phyloP scores from a whole-genome alignment of 35 echinoderm and acorn worm genomes.

The Acanthaster planci region DNA sequence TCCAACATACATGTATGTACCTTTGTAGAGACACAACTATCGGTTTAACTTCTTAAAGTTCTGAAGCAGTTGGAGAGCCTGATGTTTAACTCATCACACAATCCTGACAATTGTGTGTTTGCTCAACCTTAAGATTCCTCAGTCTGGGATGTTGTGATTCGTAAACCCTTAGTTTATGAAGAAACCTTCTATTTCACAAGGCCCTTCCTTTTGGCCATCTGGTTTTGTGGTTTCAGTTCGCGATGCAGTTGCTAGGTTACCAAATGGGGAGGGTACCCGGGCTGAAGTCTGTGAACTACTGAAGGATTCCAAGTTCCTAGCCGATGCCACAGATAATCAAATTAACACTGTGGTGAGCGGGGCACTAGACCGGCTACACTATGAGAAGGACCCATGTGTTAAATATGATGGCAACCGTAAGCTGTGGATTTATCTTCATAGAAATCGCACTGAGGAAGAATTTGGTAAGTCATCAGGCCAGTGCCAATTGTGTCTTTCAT shows the following conservation, averaged over 20 bases:
- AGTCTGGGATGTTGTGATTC: no score
- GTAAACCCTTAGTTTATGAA: no score
- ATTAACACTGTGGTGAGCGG: conserved; percentile 92
- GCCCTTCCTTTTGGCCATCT: no score
- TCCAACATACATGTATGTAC: no score
- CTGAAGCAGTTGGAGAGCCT: no score
- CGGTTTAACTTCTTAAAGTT: no score
- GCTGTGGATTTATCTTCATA: conserved; percentile 89
- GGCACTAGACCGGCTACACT: conserved; percentile 90
- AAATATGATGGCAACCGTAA: conserved; percentile 86
- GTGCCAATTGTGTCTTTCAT: not conserved
- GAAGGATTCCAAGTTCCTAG: conserved; percentile 85
- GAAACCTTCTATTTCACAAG: no score
- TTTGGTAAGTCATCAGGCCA: conserved; percentile 72
- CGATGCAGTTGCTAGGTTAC: conserved; percentile 88
- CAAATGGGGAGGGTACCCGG: conserved; percentile 89
- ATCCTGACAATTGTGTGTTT: no score
- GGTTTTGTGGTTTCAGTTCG: conserved; percentile 50
- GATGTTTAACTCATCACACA: no score
- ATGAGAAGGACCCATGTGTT: conserved; percentile 95
- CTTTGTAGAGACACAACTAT: no score
- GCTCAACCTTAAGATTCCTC: no score
- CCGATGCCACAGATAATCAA: conserved; percentile 58
- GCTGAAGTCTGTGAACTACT: conserved; percentile 87
- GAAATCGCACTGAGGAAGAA: conserved; percentile 64